phyloP scores from a whole-genome alignment of 2,888 invertebrate genomes.

The Limnephilus lunatus region DNA sequence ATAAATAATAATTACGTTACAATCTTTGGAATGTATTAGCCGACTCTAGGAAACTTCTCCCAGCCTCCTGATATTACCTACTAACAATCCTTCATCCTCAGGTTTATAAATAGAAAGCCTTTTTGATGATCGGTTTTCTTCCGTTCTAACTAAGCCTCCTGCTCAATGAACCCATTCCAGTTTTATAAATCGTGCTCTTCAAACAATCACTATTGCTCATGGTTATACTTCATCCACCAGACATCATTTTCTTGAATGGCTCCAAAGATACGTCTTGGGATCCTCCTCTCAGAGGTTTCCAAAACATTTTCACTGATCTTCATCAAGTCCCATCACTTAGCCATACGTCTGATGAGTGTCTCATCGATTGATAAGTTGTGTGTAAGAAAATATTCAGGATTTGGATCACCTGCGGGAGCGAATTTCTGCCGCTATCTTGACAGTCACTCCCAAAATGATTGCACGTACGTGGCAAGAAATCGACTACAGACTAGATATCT shows the following conservation, averaged over 20 bases:
- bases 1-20: too few species aligned
- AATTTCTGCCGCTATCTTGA: too few species aligned
- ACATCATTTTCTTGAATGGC: neutral
- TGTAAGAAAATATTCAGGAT: too few species aligned
- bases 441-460: too few species aligned
- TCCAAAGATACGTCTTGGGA: neutral
- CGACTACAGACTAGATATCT: too few species aligned
- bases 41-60: too few species aligned
- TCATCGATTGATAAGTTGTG: neutral
- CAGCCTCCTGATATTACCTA: neutral
- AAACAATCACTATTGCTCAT: neutral
- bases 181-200: neutral
- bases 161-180: too few species aligned
- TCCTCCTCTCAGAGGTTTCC: neutral
- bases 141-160: neutral
- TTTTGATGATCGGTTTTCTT: neutral
- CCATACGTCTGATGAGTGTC: neutral
- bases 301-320: neutral
- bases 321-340: neutral
- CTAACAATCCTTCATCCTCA: neutral
- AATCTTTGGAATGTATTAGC: too few species aligned
- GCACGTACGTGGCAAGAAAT: too few species aligned
- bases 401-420: too few species aligned
- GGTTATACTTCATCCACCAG: neutral
- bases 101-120: neutral